Conservation (phyloP, 2,113 vertebrate genomes). For the Melanotaenia duboulayi region DNA sequence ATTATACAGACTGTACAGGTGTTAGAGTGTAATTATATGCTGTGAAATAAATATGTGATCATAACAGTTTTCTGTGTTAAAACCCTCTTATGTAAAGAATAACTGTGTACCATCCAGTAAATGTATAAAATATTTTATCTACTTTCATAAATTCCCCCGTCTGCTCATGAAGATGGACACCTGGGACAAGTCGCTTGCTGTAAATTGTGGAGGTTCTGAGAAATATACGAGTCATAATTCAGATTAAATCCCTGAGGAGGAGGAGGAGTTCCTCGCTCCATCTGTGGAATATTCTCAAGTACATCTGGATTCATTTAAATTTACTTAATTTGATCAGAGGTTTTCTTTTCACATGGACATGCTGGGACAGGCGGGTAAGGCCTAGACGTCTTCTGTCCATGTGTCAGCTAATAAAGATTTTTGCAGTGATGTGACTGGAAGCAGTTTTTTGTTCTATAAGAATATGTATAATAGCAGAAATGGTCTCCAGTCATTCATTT, state of each 20-base stretch:
- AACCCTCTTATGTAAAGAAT: neutral
- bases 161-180: neutral
- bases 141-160: neutral
- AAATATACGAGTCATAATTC: neutral
- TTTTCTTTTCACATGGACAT: neutral
- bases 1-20: constrained; percentile 18
- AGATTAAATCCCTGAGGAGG: constrained; percentile 1
- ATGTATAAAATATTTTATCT: neutral
- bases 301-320: constrained; percentile 12
- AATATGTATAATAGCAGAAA: neutral
- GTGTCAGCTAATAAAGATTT: neutral
- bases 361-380: neutral
- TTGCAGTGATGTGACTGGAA: constrained; percentile 1
- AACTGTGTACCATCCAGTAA: neutral
- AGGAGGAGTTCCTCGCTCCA: constrained; percentile 11
- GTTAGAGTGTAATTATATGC: constrained; percentile 25
- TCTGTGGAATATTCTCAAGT: neutral
- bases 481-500: neutral
- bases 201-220: neutral
- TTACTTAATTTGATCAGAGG: neutral
- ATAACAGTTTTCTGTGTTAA: constrained; percentile 8
- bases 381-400: neutral
- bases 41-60: constrained; percentile 18
- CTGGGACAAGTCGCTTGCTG: neutral
- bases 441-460: neutral